Evolutionary conservation across 2,113 vertebrate genomes (phyloP), one percentile per base, ranked within the genome.

Genomic region (Ranitomeya variabilis): DNA sequence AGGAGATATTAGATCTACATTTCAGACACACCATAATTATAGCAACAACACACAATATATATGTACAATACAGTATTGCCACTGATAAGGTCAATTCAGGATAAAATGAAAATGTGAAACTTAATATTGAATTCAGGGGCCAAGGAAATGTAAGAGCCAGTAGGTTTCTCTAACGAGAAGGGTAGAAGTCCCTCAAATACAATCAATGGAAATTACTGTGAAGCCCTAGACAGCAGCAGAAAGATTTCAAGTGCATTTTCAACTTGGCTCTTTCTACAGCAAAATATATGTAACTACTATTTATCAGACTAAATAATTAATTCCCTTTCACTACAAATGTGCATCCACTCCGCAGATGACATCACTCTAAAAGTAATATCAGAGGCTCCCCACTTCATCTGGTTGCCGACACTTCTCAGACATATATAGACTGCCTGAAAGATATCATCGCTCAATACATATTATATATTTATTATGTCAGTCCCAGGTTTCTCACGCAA

Each of bases 1-100:
- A 92, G 90, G 90, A 21, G 59, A 14, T 83, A 78, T 55, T 0
- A 13, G 4, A 77, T 26, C 62, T 62, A 21, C 26, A 80, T n/a
- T 91, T 89, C 81, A 54, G 0, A 7, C 90, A 90, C 92, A 59
- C 15, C 18, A 62, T 11, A 67, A 23, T 60, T 67, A 64, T 51
- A 13, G n/a, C 23, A 83, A 21, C 16, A 80, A 21, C 16, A 80
- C 12, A 79, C 9, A 18, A 51, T 2, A 45, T 19, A 71, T 71
- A 45, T 19, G 31, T 71, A 21, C 2, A 71, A 31, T 71, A 71
- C 6, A 31, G 19, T 71, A 23, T 9, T 69, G 23, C 21, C 31
- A 73, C 71, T 18, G 19, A 45, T 15, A 74, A 45, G 31, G 71
- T 11, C 67, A 21, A 12, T 69, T 26, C 26, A 26, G 26, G 71